Evolutionary conservation across 2,888 invertebrate genomes (phyloP).

Genomic region (Drosophila silvestris): DNA sequence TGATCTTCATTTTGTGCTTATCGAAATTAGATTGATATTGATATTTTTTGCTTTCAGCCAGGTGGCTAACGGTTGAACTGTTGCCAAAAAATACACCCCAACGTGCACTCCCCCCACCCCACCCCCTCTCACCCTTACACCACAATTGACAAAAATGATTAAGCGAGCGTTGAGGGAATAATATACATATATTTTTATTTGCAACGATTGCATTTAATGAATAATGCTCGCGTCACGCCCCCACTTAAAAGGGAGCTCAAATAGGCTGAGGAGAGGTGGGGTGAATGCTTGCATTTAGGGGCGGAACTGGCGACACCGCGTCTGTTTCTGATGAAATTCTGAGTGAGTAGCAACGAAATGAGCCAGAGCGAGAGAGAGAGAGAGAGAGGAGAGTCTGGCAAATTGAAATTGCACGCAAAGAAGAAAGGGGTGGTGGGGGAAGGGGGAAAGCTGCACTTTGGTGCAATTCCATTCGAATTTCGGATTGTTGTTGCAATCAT

Average conservation of each 20-base stretch:
- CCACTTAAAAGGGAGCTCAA: slow-evolving; percentile 2
- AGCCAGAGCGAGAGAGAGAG: neutral
- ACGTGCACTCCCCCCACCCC: neutral
- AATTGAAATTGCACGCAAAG: neutral
- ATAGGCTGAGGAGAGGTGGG: neutral
- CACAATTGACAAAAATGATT: slow-evolving; percentile 46
- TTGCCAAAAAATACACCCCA: neutral
- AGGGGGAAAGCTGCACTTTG: slow-evolving; percentile 6
- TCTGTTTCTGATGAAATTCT: slow-evolving; percentile 73
- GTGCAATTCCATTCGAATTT: slow-evolving; percentile 22
- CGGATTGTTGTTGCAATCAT: slow-evolving; percentile 6
- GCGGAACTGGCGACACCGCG: slow-evolving; percentile 71
- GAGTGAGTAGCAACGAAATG: neutral
- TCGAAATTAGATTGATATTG: neutral
- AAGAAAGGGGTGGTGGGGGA: no score
- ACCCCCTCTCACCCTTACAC: neutral
- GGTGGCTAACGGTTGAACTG: neutral
- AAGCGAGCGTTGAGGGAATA: slow-evolving; percentile 12
- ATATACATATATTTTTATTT: slow-evolving; percentile 50
- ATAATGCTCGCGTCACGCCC: slow-evolving; percentile 46
- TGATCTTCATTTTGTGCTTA: neutral
- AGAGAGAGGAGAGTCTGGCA: neutral
- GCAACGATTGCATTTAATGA: slow-evolving; percentile 67
- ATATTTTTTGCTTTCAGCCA: neutral
- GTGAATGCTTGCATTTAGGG: slow-evolving; percentile 7